Base-by-base conservation (phyloP, 2,888 invertebrate species). In the Sphaerophoria rueppellii region DNA sequence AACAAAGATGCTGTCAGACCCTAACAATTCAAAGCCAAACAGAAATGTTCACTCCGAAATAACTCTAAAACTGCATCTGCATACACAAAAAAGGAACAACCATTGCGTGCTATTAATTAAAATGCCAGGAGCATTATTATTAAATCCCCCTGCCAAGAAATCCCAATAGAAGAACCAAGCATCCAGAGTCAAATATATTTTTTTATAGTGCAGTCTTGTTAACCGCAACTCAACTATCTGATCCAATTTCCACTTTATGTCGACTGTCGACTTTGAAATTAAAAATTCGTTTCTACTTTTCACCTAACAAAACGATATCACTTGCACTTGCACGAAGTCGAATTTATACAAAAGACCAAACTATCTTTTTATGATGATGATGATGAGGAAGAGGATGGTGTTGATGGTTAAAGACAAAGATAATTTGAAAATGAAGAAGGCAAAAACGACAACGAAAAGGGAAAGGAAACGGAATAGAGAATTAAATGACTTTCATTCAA, bases 401-500 rank as follows among this genome's bases (percentile, higher is more conserved):
- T 24, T 11, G 11, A 0, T 40, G 34, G 52, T 65, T 58, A 16
- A 50, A 63, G 43, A 40, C 48, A 63, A 75, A 35, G 34, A 50
- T 69, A 58, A 16, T 63, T 63, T 50, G 24, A n/a, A 65, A 65
- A 14, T 16, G 11, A 73, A 63, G n/a, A 32, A 34, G 24, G n/a
- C n/a, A 55, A 74, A 32, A 43, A 9, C 6, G 34, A 55, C 50
- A 81, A 54, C 32, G n/a, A 54, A 40, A 43, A 46, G 0, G 6
- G 2, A 46, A 46, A 35, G 34, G 32, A n/a, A 67, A 43, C 52
- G n/a, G 40, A 11, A 67, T 16, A 16, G 37, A 34, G 16, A 61
- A 82, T 61, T 63, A 57, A 82, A 77, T 63, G 73, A 73, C 63
- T 61, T 65, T 16, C 57, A 74, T 78, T 77, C 16, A 82, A 76